Base-by-base conservation (phyloP, 2,113 vertebrate species). In the Malurus melanocephalus region DNA sequence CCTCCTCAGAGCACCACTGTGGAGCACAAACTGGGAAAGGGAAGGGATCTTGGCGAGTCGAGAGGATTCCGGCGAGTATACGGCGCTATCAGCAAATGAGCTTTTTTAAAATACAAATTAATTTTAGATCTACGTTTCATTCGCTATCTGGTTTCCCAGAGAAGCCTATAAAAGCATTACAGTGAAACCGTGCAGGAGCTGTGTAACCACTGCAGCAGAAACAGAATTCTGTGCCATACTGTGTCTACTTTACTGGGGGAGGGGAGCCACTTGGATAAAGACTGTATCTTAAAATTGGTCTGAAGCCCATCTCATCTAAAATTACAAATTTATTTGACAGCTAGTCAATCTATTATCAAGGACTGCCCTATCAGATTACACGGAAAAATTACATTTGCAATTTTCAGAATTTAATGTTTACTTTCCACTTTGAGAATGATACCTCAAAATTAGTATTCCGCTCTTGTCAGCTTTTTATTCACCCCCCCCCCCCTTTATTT, bases 361-460 rank as follows among this genome's bases (percentile, higher is more conserved):
- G 86, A 93, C 80, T 84, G 93, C 66, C 92, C 88, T 93, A 79
- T 74, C 33, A 80, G 91, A 80, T 93, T 96, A 91, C 77, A 77
- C 43, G 38, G 89, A 87, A 94, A 96, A 94, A 97, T 95, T 88
- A 90, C 87, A 93, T 94, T 88, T 94, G 85, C 74, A 94, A 95
- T 94, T 96, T 96, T 95, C 85, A 85, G 71, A 91, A 91, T 90
- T 93, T 96, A 87, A 94, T 93, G 84, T 95, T 95, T 97, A 94
- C 93, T 87, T 90, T 94, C 94, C 78, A 82, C 87, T 94, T 96
- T 77, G 59, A 90, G 91, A 93, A 85, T 5, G 81, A 90, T 75
- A 85, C 87, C 72, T 93, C 81, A 90, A 94, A 95, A 98, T 97
- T 95, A 97, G 87, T 94, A 97, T 97, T 96, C 96, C 53, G n/a